Base-by-base conservation (phyloP, 2,797 vertebrate species). In the Sebastes elongatus region DNA sequence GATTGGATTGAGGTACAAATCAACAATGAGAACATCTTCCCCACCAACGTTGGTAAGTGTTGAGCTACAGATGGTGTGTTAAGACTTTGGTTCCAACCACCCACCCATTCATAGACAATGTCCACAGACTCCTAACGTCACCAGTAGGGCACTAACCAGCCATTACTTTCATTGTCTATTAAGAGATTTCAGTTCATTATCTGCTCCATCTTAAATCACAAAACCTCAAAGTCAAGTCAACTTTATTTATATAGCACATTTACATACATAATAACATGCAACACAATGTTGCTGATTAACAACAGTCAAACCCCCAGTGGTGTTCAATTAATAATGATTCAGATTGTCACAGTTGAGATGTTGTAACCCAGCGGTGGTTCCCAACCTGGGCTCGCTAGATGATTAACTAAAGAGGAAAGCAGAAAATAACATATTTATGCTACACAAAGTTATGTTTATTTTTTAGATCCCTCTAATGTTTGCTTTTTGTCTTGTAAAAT, bases 1-100 rank as follows among this genome's bases (percentile, higher is more conserved):
- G 97, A 99, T 83, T 99, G 98, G 98, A 97, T 99, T 1, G 98
- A 99, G 95, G 96, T 96, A 57, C 98, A 98, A 90, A 98, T 99
- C 95, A 99, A 99, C 95, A 97, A 98, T 0, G 98, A 99, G 92
- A 97, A 97, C 74, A 93, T 99, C 92, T 99, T 99, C 80, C 98
- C 98, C 80, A 99, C 98, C 38, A 98, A 96, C 0, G 95, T 99
- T 0, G 98, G 98, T 99, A 94, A 97, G 97, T 90, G 61, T 78
- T 27, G 9, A 35, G 52, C 33, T 25, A 10, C 32, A 9, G 59
- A 8, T 74, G 32, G 18, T 74, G 32, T 49, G 42, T 62, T 23
- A 67, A 70, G 18, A 23, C 22, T 30, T n/a, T 46, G 6, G 28
- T 38, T n/a, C 5, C 25, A 65, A 56, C 27, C 22, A 7, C 7